Evolutionary conservation across 2,797 vertebrate genomes (phyloP).

Genomic region (Myotis pilosus): DNA sequence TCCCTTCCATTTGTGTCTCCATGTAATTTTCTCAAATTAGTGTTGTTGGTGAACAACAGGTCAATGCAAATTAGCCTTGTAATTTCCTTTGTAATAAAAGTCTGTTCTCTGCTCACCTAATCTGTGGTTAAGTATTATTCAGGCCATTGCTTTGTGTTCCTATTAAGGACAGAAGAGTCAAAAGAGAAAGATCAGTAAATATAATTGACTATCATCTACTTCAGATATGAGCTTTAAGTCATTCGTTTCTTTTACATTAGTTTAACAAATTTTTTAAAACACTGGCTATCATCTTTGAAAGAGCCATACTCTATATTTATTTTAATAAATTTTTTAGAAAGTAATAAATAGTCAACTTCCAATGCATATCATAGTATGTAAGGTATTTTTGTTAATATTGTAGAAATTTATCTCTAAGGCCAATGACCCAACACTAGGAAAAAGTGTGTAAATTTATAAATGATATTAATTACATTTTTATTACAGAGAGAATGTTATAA

Average conservation of each 20-base stretch:
- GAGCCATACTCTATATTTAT: neutral
- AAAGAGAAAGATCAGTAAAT: neutral
- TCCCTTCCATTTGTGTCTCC: neutral
- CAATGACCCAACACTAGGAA: neutral
- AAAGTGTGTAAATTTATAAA: constrained; percentile 5
- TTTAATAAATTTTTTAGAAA: constrained; percentile 45
- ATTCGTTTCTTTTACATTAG: neutral
- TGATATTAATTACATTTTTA: constrained; percentile 32
- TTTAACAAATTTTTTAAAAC: constrained; percentile 44
- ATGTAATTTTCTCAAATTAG: constrained; percentile 42
- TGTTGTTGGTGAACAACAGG: constrained; percentile 13
- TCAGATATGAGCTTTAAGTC: neutral
- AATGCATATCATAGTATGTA: neutral
- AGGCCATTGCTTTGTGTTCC: constrained; percentile 41
- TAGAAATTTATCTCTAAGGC: neutral
- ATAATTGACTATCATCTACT: constrained; percentile 11
- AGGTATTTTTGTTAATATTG: neutral
- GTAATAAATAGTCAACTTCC: constrained; percentile 15
- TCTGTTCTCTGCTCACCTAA: constrained; percentile 18
- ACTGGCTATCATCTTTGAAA: constrained; percentile 40
- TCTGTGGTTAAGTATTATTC: constrained; percentile 13
- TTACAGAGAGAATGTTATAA: neutral
- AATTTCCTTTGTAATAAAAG: constrained; percentile 65
- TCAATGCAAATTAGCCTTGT: constrained; percentile 56
- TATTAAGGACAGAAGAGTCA: constrained; percentile 21